Evolutionary conservation across 2,888 invertebrate genomes (phyloP).

Genomic region (Drosophila longiperda): DNA sequence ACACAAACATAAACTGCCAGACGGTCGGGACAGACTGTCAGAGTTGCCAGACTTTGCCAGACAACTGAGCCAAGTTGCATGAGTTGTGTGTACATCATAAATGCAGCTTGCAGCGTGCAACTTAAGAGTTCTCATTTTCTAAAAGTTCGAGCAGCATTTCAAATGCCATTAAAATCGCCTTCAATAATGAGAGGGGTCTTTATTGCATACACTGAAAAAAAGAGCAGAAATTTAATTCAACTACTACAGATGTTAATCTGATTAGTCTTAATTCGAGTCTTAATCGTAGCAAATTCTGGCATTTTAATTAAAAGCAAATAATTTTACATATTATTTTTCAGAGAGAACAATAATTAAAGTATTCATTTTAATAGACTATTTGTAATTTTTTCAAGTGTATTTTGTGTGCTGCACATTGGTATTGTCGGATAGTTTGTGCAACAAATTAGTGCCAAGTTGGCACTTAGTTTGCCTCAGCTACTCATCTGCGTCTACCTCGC

Average conservation of each 20-base stretch:
- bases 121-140: slow-evolving; percentile 17
- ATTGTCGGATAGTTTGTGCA: slow-evolving; percentile 65
- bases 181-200: slow-evolving; percentile 50
- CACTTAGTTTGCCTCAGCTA: slow-evolving; percentile 55
- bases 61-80: slow-evolving; percentile 17
- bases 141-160: slow-evolving; percentile 47
- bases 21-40: slow-evolving; percentile 27
- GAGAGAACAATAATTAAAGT: background rate
- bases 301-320: background rate
- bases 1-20: slow-evolving; percentile 77
- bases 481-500: slow-evolving; percentile 5
- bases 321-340: background rate
- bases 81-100: slow-evolving; percentile 47
- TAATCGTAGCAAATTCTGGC: background rate
- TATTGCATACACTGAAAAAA: background rate
- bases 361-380: background rate
- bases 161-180: slow-evolving; percentile 65
- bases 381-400: background rate
- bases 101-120: slow-evolving; percentile 30
- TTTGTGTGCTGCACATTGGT: slow-evolving; percentile 28
- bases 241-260: background rate
- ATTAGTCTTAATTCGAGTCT: background rate
- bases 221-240: background rate
- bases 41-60: background rate
- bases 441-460: slow-evolving; percentile 75